Evolutionary conservation across 2,797 vertebrate species (phyloP).

Genomic region (Alosa sapidissima): DNA sequence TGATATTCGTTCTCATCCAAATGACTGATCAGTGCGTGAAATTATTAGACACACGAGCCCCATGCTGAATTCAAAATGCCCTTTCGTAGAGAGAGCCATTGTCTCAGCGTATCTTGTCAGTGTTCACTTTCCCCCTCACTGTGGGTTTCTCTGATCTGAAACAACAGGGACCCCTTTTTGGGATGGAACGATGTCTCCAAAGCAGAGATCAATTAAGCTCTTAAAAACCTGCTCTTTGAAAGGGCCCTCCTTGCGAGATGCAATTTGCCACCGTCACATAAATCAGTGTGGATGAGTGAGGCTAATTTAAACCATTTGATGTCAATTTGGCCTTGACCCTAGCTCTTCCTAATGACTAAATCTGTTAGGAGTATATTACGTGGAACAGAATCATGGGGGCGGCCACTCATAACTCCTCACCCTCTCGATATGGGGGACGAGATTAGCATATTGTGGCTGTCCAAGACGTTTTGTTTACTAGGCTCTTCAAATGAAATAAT

Average conservation of each 20-base stretch:
- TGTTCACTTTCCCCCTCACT: neutral
- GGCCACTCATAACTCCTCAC: constrained; percentile 65
- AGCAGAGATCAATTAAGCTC: constrained; percentile 68
- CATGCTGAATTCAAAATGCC: constrained; percentile 1
- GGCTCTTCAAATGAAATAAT: constrained; percentile 76
- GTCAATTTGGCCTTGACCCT: constrained; percentile 78
- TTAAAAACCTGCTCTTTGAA: constrained; percentile 54
- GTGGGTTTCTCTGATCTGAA: neutral
- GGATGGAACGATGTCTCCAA: constrained; percentile 21
- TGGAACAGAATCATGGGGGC: constrained; percentile 60
- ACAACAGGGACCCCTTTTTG: constrained; percentile 22
- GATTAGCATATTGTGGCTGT: constrained; percentile 79
- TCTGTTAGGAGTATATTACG: constrained; percentile 70
- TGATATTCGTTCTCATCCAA: neutral
- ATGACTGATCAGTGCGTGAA: neutral
- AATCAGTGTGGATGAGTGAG: constrained; percentile 77
- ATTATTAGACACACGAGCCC: neutral
- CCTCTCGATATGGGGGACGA: constrained; percentile 46
- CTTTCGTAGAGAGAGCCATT: neutral
- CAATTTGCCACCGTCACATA: constrained; percentile 72
- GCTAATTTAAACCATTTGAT: constrained; percentile 81
- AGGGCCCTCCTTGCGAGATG: constrained; percentile 54
- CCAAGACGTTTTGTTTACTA: constrained; percentile 75
- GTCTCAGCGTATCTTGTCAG: neutral
- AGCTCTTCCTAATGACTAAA: constrained; percentile 68